These are phyloP conservation scores for Copidosoma floridanum DNA, from an alignment of 1,140 invertebrate species.

Conservation along the genomic window DNA sequence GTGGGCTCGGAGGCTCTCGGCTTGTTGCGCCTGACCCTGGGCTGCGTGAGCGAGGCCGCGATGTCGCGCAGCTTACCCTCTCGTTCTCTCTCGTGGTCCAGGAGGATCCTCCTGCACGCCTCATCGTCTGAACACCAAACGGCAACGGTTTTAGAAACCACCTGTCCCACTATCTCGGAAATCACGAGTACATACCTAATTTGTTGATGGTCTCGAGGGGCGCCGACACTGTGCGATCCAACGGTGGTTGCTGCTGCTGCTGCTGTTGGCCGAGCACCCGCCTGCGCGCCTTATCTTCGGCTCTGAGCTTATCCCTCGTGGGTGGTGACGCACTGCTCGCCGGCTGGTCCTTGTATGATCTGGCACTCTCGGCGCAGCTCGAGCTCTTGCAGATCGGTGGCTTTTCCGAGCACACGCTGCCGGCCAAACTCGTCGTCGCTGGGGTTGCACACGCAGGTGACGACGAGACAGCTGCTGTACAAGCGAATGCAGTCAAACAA, in stretches of 20 bases:
- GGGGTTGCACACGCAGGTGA: constrained; percentile 4
- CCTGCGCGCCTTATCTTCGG: constrained; percentile 66
- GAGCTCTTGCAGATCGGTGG: constrained; percentile 33
- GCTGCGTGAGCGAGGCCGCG: constrained; percentile 68
- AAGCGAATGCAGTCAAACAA: background rate
- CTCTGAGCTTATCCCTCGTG: constrained; percentile 69
- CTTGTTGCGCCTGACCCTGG: constrained; percentile 56
- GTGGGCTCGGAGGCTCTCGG: constrained; percentile 53
- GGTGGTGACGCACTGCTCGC: constrained; percentile 72
- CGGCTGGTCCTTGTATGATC: constrained; percentile 62
- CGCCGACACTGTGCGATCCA: constrained; percentile 35
- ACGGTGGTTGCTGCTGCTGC: constrained; percentile 35
- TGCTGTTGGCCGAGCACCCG: constrained; percentile 37
- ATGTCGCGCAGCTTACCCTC: constrained; percentile 72
- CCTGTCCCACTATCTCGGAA: background rate
- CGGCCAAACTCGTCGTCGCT: constrained; percentile 19
- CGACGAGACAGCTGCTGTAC: background rate
- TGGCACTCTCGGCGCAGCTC: constrained; percentile 38
- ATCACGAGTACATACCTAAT: constrained; percentile 41
- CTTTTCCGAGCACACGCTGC: constrained; percentile 37
- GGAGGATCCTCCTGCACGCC: constrained; percentile 51
- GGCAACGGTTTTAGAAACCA: too few relatives aligned
- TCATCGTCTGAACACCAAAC: constrained; percentile 49
- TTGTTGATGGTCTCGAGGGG: constrained; percentile 40
- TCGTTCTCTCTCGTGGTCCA: constrained; percentile 63